phyloP scores from a whole-genome alignment of 92 coral and sea anemone genomes.

The Heteractis magnifica region DNA sequence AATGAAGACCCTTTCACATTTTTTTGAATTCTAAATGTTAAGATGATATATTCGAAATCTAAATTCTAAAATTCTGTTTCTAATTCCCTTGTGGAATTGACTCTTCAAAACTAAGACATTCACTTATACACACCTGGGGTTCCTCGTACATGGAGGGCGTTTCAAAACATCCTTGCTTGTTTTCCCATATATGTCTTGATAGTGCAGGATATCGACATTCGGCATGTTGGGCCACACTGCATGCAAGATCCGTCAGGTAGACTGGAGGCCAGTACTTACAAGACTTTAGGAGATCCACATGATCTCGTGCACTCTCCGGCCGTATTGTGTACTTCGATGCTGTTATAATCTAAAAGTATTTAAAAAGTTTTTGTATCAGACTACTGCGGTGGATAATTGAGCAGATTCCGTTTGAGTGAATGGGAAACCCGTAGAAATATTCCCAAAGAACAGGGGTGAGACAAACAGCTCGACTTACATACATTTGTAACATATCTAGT shows the following conservation, averaged over 20 bases:
- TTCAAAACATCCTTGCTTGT: slow-evolving; percentile 42
- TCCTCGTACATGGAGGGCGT: slow-evolving; percentile 19
- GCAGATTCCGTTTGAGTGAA: not conserved
- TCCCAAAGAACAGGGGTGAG: too few relatives aligned
- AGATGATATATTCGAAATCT: too few relatives aligned
- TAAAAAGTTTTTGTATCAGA: not conserved
- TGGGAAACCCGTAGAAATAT: not conserved
- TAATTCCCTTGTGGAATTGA: too few relatives aligned
- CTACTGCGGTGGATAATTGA: not conserved
- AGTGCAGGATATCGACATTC: slow-evolving; percentile 31
- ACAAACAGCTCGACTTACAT: too few relatives aligned
- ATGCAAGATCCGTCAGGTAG: slow-evolving; percentile 39
- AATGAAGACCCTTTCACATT: too few relatives aligned
- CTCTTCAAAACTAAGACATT: too few relatives aligned
- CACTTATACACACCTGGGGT: slow-evolving; percentile 33
- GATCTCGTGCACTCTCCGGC: slow-evolving; percentile 42
- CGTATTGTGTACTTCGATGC: slow-evolving; percentile 36
- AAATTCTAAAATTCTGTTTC: too few relatives aligned
- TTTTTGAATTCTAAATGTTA: too few relatives aligned
- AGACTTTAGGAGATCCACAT: slow-evolving; percentile 39
- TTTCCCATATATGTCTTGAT: slow-evolving; percentile 34
- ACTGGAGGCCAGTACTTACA: slow-evolving; percentile 54
- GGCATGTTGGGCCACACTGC: slow-evolving; percentile 47
- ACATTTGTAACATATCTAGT: too few relatives aligned
- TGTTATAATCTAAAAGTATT: slow-evolving; percentile 24